These are phyloP conservation scores for Apamea epomidion DNA, from an alignment of 2,888 invertebrate species.

Conservation along the genomic window DNA sequence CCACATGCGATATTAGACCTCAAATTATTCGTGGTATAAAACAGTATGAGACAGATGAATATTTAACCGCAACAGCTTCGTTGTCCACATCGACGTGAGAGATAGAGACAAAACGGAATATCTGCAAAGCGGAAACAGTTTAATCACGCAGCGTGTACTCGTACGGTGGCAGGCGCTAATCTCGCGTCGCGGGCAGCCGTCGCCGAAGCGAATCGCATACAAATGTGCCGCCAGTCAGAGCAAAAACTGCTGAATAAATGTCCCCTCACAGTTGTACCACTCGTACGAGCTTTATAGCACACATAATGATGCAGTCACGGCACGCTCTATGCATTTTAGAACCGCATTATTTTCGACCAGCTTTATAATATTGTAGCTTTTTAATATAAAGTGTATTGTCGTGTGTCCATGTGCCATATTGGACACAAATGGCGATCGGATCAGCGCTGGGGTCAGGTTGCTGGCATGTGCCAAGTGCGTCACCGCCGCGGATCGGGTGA, in stretches of 20 bases:
- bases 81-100: conserved; percentile 59
- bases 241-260: conserved; percentile 88
- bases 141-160: conserved; percentile 84
- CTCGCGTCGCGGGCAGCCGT: conserved; percentile 82
- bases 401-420: conserved; percentile 51
- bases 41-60: conserved; percentile 47
- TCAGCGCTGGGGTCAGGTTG: conserved; percentile 74
- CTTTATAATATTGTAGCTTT: conserved; percentile 64
- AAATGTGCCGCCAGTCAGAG: conserved; percentile 82
- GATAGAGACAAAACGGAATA: conserved; percentile 73
- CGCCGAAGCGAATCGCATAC: conserved; percentile 87
- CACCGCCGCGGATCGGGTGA: conserved; percentile 77
- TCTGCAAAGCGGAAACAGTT: conserved; percentile 82
- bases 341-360: conserved; percentile 68
- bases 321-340: conserved; percentile 80
- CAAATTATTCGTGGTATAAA: conserved; percentile 49
- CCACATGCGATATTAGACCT: conserved; percentile 57
- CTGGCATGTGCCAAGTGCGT: conserved; percentile 86
- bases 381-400: conserved; percentile 53
- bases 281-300: conserved; percentile 80
- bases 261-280: conserved; percentile 78
- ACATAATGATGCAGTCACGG: conserved; percentile 84
- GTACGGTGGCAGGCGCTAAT: conserved; percentile 83
- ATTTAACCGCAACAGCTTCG: conserved; percentile 48
- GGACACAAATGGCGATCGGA: conserved; percentile 61